A percentile compares a stretch with the other conserved stretches of the same genome.
Evolutionary conservation across 2,797 vertebrate genomes (phyloP).

Genomic region (Siniperca obscura): DNA sequence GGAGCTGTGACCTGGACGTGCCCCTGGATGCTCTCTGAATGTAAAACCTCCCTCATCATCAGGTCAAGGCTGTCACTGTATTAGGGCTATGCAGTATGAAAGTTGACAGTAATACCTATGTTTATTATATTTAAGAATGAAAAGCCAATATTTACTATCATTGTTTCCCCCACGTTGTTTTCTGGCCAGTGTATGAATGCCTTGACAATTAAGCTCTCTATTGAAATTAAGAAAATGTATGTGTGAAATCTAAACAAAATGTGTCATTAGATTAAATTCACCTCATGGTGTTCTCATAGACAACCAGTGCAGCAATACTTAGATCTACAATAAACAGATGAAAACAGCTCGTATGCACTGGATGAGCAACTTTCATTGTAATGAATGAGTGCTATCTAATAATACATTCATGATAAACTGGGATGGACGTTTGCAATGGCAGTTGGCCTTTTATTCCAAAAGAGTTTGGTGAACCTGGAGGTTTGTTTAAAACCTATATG

Average conservation of each 20-base stretch:
- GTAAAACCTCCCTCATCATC: conserved; percentile 37
- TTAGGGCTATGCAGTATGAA: background rate
- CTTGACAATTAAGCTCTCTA: background rate
- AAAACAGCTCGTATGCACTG: background rate
- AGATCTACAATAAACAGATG: background rate
- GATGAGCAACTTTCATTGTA: background rate
- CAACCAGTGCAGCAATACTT: background rate
- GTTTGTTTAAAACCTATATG: too few relatives aligned
- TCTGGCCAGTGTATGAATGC: background rate
- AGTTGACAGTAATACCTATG: background rate
- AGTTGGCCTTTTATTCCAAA: too few relatives aligned
- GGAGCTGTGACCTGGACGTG: conserved; percentile 41
- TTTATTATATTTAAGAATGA: background rate
- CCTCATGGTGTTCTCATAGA: background rate
- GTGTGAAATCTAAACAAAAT: background rate
- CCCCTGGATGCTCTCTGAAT: conserved; percentile 59
- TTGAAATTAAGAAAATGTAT: background rate
- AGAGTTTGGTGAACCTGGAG: too few relatives aligned
- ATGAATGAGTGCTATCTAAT: background rate
- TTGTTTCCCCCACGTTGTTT: background rate
- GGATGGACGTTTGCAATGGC: too few relatives aligned
- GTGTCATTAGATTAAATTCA: background rate
- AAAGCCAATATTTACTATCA: background rate
- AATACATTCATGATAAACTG: too few relatives aligned
- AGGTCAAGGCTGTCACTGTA: conserved; percentile 10